phyloP scores from a whole-genome alignment of 2,113 vertebrate genomes.

The Phyllostomus hastatus region DNA sequence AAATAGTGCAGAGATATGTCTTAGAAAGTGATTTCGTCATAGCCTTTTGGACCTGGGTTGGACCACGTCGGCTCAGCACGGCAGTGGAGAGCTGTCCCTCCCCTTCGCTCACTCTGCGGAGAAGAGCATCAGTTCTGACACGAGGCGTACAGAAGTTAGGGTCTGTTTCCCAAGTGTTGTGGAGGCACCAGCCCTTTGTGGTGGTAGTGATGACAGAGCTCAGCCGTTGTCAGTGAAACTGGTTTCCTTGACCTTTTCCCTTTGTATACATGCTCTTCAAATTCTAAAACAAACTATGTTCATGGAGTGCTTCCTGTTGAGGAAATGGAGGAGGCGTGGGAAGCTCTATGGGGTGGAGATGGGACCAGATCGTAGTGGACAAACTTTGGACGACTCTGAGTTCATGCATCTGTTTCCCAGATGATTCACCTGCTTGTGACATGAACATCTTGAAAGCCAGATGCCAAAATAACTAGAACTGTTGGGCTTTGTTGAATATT shows the following conservation, averaged over 20 bases:
- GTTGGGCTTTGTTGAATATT: background rate
- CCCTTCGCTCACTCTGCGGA: accelerated
- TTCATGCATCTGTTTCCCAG: background rate
- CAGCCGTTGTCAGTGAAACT: background rate
- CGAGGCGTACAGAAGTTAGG: background rate
- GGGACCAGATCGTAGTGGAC: background rate
- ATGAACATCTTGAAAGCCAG: background rate
- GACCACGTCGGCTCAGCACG: background rate
- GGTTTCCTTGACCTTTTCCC: background rate
- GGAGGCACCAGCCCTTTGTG: background rate
- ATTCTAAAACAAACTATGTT: background rate
- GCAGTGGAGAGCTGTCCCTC: background rate
- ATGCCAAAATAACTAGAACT: background rate
- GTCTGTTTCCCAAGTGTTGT: background rate
- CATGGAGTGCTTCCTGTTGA: background rate
- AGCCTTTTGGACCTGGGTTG: background rate
- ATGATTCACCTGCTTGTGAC: background rate
- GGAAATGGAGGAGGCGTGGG: background rate
- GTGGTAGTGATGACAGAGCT: background rate
- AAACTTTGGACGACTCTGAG: background rate
- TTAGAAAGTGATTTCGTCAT: background rate
- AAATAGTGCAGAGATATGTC: background rate
- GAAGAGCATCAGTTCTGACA: background rate
- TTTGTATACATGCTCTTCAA: background rate
- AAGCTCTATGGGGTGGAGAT: background rate